Evolutionary conservation across 1,140 invertebrate species (phyloP).

Genomic region (Anoplolepis gracilipes): DNA sequence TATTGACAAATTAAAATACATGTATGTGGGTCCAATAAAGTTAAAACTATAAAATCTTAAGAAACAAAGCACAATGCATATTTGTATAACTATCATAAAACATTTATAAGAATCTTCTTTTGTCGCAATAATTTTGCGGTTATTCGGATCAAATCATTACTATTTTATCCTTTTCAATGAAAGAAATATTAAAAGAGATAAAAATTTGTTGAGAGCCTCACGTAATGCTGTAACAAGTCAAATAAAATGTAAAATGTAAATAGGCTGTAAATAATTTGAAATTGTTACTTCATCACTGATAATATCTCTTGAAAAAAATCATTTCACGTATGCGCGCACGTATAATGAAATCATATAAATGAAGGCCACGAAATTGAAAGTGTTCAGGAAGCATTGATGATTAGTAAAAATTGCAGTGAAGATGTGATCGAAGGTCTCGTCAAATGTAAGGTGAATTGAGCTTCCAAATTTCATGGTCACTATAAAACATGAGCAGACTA

Average conservation of each 20-base stretch:
- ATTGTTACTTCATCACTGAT: not conserved
- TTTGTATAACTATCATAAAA: not conserved
- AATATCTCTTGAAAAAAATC: not conserved
- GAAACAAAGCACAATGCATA: not conserved
- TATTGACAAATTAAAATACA: not conserved
- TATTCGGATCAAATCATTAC: not conserved
- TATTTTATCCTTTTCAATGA: not conserved
- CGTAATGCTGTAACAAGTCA: not conserved
- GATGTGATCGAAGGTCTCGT: not conserved
- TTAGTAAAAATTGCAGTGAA: not conserved
- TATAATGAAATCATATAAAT: not conserved
- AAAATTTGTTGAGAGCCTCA: not conserved
- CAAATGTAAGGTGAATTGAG: conserved; percentile 20
- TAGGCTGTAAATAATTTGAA: not conserved
- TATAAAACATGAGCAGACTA: not conserved
- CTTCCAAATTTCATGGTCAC: conserved; percentile 52
- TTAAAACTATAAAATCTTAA: not conserved
- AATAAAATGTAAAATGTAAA: not conserved
- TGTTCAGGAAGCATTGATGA: not conserved
- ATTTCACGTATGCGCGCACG: not conserved
- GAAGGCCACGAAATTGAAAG: not conserved
- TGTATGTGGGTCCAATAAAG: not conserved
- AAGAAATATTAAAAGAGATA: not conserved
- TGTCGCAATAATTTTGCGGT: not conserved
- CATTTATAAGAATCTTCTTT: not conserved